Percentiles rank a stretch among this genome's conserved stretches.
Conservation (phyloP, 2,113 vertebrate species). For the Tragelaphus buxtoni region DNA sequence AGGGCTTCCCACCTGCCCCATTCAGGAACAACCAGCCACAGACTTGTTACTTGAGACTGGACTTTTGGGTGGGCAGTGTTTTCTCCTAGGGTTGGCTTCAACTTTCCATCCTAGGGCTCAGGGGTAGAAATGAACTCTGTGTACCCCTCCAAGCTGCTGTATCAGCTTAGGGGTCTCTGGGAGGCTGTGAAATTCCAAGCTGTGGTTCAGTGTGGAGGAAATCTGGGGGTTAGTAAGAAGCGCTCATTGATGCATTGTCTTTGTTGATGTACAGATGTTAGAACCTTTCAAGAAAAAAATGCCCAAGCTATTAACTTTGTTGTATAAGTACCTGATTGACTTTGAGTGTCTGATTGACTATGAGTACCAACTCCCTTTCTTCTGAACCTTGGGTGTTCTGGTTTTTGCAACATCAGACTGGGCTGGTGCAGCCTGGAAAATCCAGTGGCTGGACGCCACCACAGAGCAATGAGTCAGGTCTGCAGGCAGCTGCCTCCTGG, state of each 20-base stretch:
- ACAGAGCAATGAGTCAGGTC: neutral
- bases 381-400: neutral
- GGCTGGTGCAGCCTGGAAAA: neutral
- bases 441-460: neutral
- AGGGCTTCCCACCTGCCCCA: neutral
- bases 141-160: neutral
- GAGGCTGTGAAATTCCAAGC: neutral
- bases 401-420: neutral
- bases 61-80: neutral
- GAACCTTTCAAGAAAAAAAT: neutral
- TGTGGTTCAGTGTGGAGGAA: neutral
- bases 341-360: neutral
- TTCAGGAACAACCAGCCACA: neutral
- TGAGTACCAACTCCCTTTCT: neutral
- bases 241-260: neutral
- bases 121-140: neutral
- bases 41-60: neutral
- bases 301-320: neutral
- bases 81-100: neutral
- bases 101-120: neutral
- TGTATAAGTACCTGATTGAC: neutral
- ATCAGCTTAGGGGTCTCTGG: neutral
- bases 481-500: neutral
- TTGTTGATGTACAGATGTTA: neutral
- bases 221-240: neutral